These are phyloP conservation scores for Protosalanx chinensis DNA, from an alignment of 2,797 vertebrate species.

Conservation along the genomic window DNA sequence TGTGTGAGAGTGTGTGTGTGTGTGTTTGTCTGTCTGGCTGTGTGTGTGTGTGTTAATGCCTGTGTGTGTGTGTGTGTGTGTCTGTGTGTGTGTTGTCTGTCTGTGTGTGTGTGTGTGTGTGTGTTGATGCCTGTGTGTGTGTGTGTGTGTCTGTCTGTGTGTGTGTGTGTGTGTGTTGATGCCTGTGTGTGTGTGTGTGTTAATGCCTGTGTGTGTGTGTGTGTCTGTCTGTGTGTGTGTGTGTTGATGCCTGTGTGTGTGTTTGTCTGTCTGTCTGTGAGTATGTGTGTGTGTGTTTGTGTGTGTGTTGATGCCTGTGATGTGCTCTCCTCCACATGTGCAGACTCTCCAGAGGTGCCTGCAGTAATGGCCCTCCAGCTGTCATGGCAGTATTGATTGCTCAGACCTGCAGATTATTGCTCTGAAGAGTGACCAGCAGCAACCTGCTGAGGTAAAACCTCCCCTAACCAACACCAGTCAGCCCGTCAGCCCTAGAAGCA, in stretches of 20 bases:
- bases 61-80: conserved; percentile 30
- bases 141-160: conserved; percentile 20
- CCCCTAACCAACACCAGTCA: conserved; percentile 63
- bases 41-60: too few relatives aligned
- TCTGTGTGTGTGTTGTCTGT: background rate
- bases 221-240: conserved; percentile 32
- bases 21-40: conserved; percentile 32
- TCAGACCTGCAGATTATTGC: conserved; percentile 77
- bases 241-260: too few relatives aligned
- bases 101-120: background rate
- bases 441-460: conserved; percentile 68
- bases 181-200: conserved; percentile 3
- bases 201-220: conserved; percentile 23
- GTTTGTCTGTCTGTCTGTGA: too few relatives aligned
- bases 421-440: conserved; percentile 78
- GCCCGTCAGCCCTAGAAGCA: conserved; percentile 64
- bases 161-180: background rate
- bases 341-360: conserved; percentile 70
- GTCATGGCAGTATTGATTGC: conserved; percentile 76
- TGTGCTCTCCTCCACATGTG: conserved; percentile 70
- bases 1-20: too few relatives aligned
- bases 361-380: conserved; percentile 71
- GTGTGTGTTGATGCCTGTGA: conserved; percentile 57
- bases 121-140: background rate
- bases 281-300: conserved; percentile 9